A percentile compares a stretch with the other conserved stretches of the same genome.
These are phyloP conservation scores for Sarcoramphus papa DNA, from an alignment of 2,797 vertebrate genomes.

Conservation along the genomic window DNA sequence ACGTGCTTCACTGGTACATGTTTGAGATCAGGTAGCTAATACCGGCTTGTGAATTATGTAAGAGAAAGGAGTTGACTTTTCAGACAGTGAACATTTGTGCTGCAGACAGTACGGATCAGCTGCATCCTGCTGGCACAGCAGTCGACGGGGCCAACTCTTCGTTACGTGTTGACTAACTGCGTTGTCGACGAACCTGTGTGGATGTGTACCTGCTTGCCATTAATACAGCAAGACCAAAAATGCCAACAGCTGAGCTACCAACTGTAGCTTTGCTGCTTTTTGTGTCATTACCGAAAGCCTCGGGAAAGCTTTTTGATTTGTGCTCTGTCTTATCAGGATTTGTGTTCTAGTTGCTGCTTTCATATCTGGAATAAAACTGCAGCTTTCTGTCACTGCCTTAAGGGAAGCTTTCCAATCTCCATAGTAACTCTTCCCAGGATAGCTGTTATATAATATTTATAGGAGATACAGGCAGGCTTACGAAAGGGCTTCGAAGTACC, in stretches of 20 bases:
- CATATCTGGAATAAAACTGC: background rate
- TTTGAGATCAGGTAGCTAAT: background rate
- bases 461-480: background rate
- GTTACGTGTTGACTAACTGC: rapidly evolving
- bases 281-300: background rate
- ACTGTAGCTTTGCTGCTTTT: background rate
- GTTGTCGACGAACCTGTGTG: rapidly evolving
- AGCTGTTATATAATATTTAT: background rate
- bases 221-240: background rate
- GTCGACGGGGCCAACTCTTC: background rate
- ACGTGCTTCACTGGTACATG: rapidly evolving
- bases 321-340: background rate
- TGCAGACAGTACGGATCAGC: background rate
- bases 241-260: background rate
- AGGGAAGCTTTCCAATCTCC: slow-evolving; percentile 48
- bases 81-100: background rate
- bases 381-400: background rate
- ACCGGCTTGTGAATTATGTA: slow-evolving; percentile 12
- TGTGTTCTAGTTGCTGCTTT: slow-evolving; percentile 8
- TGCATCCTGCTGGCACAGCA: background rate
- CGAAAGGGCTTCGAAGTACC: rapidly evolving
- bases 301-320: background rate
- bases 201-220: background rate
- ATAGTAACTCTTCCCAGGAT: slow-evolving; percentile 32
- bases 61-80: background rate